Conservation (phyloP, 2,113 vertebrate species). For the Nipponia nippon region DNA sequence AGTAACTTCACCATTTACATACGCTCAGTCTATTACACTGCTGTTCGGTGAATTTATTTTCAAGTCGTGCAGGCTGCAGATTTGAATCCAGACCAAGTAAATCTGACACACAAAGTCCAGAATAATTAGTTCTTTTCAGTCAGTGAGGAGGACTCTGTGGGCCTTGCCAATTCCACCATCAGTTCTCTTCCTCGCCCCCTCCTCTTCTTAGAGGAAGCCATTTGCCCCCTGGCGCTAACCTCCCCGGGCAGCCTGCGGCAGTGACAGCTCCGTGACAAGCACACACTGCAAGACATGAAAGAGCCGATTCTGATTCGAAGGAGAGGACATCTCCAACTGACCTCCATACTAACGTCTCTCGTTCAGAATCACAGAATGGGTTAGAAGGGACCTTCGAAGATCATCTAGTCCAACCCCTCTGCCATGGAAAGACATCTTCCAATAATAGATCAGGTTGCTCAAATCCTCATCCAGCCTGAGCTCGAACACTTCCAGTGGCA, state of each 20-base stretch:
- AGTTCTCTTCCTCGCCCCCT: neutral
- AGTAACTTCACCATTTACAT: neutral
- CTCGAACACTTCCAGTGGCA: neutral
- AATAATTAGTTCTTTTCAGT: neutral
- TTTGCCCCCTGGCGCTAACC: neutral
- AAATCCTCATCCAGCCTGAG: neutral
- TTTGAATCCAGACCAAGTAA: neutral
- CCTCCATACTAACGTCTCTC: neutral
- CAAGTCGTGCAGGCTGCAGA: neutral
- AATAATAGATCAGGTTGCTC: neutral
- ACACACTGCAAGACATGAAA: neutral
- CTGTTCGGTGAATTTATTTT: neutral
- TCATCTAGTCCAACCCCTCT: neutral
- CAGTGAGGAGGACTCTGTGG: neutral
- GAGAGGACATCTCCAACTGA: neutral
- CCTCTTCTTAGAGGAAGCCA: neutral
- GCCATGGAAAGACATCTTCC: neutral
- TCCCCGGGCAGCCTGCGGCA: neutral
- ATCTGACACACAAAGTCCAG: neutral
- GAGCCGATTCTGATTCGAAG: fast-evolving
- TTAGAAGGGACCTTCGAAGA: neutral
- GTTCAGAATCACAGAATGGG: neutral
- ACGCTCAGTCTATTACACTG: neutral
- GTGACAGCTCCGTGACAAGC: neutral
- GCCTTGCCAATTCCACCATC: neutral